Base-by-base conservation (phyloP, 2,888 invertebrate genomes). In the Oxycera nigricornis region DNA sequence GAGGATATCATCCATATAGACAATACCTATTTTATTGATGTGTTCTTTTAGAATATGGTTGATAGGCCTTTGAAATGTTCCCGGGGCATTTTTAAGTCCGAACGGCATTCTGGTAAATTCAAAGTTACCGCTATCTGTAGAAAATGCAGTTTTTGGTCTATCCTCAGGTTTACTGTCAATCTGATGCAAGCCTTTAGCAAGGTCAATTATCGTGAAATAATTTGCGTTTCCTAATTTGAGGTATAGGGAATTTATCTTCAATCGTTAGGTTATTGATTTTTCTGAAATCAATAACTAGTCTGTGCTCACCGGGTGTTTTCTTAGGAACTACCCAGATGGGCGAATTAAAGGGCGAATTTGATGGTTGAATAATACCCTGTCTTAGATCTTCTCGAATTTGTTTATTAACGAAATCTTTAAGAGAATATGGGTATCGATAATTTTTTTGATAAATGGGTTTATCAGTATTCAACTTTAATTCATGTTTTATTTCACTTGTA, bases 81-180 rank as follows among this genome's bases (percentile, higher is more conserved):
- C 57, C 0, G 85, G 85, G 0, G 84, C 82, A 73, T 82, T 83
- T 79, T 81, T 82, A 77, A n/a, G n/a, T n/a, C n/a, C n/a, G n/a
- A n/a, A n/a, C n/a, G n/a, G n/a, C n/a, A n/a, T n/a, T n/a, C n/a
- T n/a, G n/a, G n/a, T n/a, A n/a, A n/a, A n/a, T n/a, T n/a, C n/a
- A n/a, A n/a, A n/a, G n/a, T n/a, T n/a, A n/a, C n/a, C n/a, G n/a
- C n/a, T n/a, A n/a, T n/a, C n/a, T n/a, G n/a, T n/a, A n/a, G n/a
- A n/a, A n/a, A n/a, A n/a, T n/a, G n/a, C n/a, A n/a, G n/a, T n/a
- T n/a, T n/a, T n/a, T n/a, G n/a, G n/a, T n/a, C n/a, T n/a, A n/a
- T n/a, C n/a, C n/a, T n/a, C n/a, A n/a, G n/a, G n/a, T n/a, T n/a
- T n/a, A n/a, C n/a, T n/a, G n/a, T 35, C 11, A 35, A 35, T 35